Conservation (phyloP, 2,888 invertebrate species). For the Heliconius charithonia region DNA sequence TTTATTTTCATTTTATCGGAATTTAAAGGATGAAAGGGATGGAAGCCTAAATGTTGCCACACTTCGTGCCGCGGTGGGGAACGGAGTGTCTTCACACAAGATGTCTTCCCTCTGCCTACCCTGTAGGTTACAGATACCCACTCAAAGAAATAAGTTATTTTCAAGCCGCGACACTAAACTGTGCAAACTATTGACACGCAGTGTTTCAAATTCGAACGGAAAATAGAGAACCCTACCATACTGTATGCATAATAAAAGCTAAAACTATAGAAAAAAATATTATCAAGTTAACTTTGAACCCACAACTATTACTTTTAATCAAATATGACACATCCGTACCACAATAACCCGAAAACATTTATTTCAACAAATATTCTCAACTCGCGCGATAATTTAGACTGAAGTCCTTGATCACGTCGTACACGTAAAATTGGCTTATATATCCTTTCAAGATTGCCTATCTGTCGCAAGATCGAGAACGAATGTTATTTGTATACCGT, state of each 20-base stretch:
- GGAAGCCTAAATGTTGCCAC: background rate
- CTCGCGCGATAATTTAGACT: conserved; percentile 35
- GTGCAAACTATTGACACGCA: too few species aligned
- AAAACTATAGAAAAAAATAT: background rate
- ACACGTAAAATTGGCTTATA: conserved; percentile 42
- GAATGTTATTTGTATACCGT: conserved; percentile 41
- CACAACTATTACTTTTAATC: background rate
- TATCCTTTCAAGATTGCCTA: conserved; percentile 41
- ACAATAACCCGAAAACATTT: background rate
- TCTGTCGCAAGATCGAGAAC: conserved; percentile 37
- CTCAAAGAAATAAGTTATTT: too few species aligned
- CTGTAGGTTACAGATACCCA: too few species aligned
- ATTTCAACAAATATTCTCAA: conserved; percentile 27
- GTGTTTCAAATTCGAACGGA: too few species aligned
- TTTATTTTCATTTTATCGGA: background rate
- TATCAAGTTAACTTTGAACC: background rate
- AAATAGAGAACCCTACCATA: too few species aligned
- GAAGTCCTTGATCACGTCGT: conserved; percentile 39
- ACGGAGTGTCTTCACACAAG: too few species aligned
- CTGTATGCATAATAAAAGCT: too few species aligned
- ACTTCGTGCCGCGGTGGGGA: too few species aligned
- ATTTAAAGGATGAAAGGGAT: background rate
- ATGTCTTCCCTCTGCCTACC: too few species aligned
- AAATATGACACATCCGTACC: background rate
- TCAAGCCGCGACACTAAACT: too few species aligned